phyloP scores from a whole-genome alignment of 2,888 invertebrate genomes.

The Leptopilina myrica region DNA sequence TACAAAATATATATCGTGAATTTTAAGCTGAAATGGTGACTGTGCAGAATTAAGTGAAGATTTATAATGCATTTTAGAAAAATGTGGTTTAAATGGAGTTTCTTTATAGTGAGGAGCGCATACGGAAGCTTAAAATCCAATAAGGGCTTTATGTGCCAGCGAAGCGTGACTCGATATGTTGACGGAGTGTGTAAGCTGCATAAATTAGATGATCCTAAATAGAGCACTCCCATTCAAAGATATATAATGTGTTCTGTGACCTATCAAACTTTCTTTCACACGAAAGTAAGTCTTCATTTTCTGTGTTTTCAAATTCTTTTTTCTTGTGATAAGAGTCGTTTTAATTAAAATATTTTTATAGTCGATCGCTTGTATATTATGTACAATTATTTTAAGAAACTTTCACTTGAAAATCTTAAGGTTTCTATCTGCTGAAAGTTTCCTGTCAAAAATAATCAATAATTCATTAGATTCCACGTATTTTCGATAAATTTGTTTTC shows the following conservation, averaged over 20 bases:
- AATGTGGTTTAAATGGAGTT: neutral
- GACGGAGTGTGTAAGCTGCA: neutral
- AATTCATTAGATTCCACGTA: neutral
- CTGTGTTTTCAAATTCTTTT: neutral
- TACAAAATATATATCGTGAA: neutral
- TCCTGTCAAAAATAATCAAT: neutral
- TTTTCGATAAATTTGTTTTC: neutral
- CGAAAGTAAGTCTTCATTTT: neutral
- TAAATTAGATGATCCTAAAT: constrained; percentile 27
- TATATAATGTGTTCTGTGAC: constrained; percentile 28
- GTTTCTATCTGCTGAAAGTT: neutral
- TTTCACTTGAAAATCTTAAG: neutral
- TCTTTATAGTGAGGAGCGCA: constrained; percentile 10
- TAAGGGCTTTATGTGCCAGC: constrained; percentile 18
- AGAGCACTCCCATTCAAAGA: neutral
- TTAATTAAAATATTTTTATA: too few relatives aligned
- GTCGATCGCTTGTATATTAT: neutral
- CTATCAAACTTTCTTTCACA: constrained; percentile 8
- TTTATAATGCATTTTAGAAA: neutral
- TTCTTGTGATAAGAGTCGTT: too few relatives aligned
- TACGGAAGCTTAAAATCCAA: constrained; percentile 15
- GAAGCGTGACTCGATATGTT: constrained; percentile 20
- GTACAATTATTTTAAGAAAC: neutral
- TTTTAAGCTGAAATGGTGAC: neutral
- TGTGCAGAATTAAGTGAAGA: neutral